Evolutionary conservation across 1,140 invertebrate genomes (phyloP), one percentile per base, ranked within the genome.

Genomic region (Dinothrombium tinctorium): DNA sequence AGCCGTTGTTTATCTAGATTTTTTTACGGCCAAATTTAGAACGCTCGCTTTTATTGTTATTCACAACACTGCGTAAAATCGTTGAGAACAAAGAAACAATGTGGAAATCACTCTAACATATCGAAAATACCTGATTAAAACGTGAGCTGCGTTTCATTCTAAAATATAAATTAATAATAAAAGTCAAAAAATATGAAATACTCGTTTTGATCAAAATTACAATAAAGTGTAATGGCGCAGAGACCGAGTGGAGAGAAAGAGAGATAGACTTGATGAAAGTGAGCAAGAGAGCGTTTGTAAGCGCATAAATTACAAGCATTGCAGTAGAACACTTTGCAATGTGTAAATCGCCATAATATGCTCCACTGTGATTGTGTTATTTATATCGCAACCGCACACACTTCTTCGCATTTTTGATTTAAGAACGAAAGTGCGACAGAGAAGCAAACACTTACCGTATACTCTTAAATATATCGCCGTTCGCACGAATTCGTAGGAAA

Each of bases 401-500:
- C 33, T 14, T 12, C 19, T 33, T 12, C 7, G 37, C 24, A 17
- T 14, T 36, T 9, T 9, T 15, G 5, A 38, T 21, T 29, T 15
- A 24, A 24, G 20, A 12, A 15, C 15, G 19, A 39, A 23, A 2
- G 25, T 2, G 3, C n/a, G n/a, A n/a, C n/a, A n/a, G n/a, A n/a
- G n/a, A n/a, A n/a, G n/a, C n/a, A n/a, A n/a, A n/a, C n/a, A n/a
- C 40, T 20, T 8, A 71, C 83, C 84, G 73, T 69, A 90, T 89
- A 68, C 81, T 87, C 59, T 83, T 71, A 47, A 86, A 80, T 54
- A 92, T 86, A 58, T 79, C 77, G 54, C 86, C 86, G 49, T 80
- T 80, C 60, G 84, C 75, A 65, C 83, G 76, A 60, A 92, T 87
- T 49, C 86, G 69, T 62, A 92, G 83, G 67, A 92, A 87, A 65